A percentile compares a stretch with the other conserved stretches of the same genome.
These are phyloP conservation scores for Drosophila lacteicornis DNA, from an alignment of 1,140 invertebrate genomes.

Conservation along the genomic window DNA sequence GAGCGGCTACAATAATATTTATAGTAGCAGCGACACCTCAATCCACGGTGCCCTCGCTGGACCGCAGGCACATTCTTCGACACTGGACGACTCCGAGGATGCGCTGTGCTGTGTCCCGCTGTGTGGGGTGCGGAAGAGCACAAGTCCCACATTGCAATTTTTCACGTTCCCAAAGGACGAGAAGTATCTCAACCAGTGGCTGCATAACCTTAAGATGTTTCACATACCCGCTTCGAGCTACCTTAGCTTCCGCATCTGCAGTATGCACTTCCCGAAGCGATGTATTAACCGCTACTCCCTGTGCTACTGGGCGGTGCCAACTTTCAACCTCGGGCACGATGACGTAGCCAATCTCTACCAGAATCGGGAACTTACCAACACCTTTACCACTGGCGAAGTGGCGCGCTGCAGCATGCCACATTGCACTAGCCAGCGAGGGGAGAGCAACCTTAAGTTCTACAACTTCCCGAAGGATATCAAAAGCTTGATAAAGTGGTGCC, in stretches of 20 bases:
- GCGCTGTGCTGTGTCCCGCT: conserved; percentile 77
- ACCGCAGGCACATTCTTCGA: conserved; percentile 71
- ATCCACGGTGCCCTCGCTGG: conserved; percentile 59
- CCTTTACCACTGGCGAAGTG: conserved; percentile 75
- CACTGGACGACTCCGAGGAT: conserved; percentile 74
- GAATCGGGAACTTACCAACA: conserved; percentile 78
- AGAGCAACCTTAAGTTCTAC: conserved; percentile 80
- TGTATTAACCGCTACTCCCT: conserved; percentile 80
- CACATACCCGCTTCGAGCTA: conserved; percentile 70
- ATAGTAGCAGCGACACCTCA: conserved; percentile 59
- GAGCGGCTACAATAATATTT: conserved; percentile 62
- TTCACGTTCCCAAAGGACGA: conserved; percentile 81
- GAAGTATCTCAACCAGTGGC: conserved; percentile 80
- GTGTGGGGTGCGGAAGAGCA: conserved; percentile 77
- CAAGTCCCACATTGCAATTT: conserved; percentile 77
- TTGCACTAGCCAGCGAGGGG: conserved; percentile 74
- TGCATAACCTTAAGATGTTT: conserved; percentile 80
- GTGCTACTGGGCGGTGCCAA: conserved; percentile 82
- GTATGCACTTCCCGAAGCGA: conserved; percentile 81
- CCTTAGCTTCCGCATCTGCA: conserved; percentile 71
- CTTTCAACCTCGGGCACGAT: conserved; percentile 79
- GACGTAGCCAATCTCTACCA: conserved; percentile 83
- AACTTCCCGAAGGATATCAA: conserved; percentile 82
- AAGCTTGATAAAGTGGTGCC: conserved; percentile 80
- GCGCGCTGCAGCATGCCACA: conserved; percentile 81